A percentile compares a stretch with the other conserved stretches of the same genome.
Conservation (phyloP, 1,140 invertebrate species). For the Sarcophaga bullata region DNA sequence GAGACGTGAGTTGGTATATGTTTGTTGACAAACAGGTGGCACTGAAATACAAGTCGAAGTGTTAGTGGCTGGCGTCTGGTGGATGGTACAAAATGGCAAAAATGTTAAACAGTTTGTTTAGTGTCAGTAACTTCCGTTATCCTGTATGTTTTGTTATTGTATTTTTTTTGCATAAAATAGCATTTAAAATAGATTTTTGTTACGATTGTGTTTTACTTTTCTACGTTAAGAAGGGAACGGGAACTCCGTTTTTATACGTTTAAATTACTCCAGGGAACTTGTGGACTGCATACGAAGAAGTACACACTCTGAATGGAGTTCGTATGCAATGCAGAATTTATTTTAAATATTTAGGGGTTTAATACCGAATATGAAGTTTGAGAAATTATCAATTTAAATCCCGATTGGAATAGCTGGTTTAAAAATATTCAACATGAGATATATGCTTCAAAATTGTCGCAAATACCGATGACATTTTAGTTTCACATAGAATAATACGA, state of each 20-base stretch:
- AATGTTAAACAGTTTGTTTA: slow-evolving; percentile 65
- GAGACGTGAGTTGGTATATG: neutral
- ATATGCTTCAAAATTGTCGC: too few relatives aligned
- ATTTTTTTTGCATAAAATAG: slow-evolving; percentile 27
- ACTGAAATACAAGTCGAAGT: neutral
- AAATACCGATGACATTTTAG: too few relatives aligned
- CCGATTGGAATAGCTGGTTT: too few relatives aligned
- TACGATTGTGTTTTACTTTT: neutral
- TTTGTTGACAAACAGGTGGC: neutral
- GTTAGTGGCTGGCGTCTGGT: slow-evolving; percentile 32
- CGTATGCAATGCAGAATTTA: too few relatives aligned
- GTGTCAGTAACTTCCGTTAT: slow-evolving; percentile 62
- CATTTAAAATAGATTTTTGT: slow-evolving; percentile 39
- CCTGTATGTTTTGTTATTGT: slow-evolving; percentile 44
- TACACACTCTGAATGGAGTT: neutral
- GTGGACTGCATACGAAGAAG: neutral
- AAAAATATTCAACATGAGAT: too few relatives aligned
- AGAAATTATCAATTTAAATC: too few relatives aligned
- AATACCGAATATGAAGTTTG: too few relatives aligned
- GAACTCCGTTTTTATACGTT: neutral
- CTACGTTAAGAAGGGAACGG: neutral
- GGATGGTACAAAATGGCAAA: slow-evolving; percentile 40
- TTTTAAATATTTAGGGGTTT: too few relatives aligned
- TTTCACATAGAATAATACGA: too few relatives aligned
- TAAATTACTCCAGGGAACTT: slow-evolving; percentile 36